Percentiles rank a stretch among this genome's conserved stretches.
Evolutionary conservation across 2,888 invertebrate genomes (phyloP).

Genomic region (Latrodectus hesperus): DNA sequence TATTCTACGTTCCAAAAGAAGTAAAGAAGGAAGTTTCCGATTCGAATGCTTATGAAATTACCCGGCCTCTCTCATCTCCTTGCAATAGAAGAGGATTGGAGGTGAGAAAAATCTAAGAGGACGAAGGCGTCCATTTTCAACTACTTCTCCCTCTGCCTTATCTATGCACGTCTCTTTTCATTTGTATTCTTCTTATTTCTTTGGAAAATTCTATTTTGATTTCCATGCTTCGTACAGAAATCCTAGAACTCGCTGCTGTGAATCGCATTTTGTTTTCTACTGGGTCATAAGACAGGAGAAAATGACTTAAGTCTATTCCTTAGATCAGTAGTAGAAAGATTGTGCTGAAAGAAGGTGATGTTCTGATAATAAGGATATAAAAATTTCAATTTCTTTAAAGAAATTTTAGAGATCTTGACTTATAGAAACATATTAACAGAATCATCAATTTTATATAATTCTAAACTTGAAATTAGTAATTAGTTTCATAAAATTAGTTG

Average conservation of each 20-base stretch:
- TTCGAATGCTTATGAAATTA: slow-evolving; percentile 66
- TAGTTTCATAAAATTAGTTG: no score
- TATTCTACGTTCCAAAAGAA: slow-evolving; percentile 53
- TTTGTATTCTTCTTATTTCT: neutral
- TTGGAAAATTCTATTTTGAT: neutral
- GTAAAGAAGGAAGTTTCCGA: slow-evolving; percentile 58
- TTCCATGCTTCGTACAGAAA: slow-evolving; percentile 30
- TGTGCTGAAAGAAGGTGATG: no score
- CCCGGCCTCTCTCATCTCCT: slow-evolving; percentile 24
- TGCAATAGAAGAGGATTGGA: slow-evolving; percentile 34
- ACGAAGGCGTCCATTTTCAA: slow-evolving; percentile 27
- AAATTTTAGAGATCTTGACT: no score
- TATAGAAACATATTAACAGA: no score
- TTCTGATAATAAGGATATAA: no score
- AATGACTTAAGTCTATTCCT: slow-evolving; percentile 45
- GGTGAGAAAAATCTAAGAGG: slow-evolving; percentile 55
- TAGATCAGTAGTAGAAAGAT: no score
- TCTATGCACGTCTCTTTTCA: neutral
- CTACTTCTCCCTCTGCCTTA: neutral
- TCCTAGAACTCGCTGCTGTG: slow-evolving; percentile 22
- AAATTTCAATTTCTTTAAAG: no score
- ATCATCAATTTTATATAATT: no score
- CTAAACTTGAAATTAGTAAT: no score
- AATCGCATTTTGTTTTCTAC: slow-evolving; percentile 55
- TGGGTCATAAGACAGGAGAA: slow-evolving; percentile 18